phyloP scores from a whole-genome alignment of 2,888 invertebrate species.

The Ophion ventricosus region DNA sequence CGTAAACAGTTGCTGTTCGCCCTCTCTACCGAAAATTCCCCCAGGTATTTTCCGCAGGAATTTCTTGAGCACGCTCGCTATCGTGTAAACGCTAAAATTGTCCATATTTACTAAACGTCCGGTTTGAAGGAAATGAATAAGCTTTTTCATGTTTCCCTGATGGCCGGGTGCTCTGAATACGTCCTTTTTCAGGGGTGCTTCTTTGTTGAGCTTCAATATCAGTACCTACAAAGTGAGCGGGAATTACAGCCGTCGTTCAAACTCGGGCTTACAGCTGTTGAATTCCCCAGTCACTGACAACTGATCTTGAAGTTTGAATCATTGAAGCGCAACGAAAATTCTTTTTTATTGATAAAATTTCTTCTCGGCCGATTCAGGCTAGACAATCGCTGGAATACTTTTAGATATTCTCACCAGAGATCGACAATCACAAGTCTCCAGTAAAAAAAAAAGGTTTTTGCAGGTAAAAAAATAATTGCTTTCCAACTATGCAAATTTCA shows the following conservation, averaged over 20 bases:
- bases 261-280: background rate
- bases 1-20: conserved; percentile 95
- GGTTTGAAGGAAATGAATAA: conserved; percentile 95
- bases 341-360: too few species aligned
- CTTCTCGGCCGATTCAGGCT: too few species aligned
- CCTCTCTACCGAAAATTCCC: conserved; percentile 96
- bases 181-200: conserved; percentile 96
- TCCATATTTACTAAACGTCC: conserved; percentile 96
- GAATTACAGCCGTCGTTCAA: background rate
- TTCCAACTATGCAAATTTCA: too few species aligned
- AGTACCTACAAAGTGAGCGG: conserved; percentile 87
- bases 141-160: conserved; percentile 96
- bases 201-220: conserved; percentile 96
- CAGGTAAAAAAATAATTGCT: too few species aligned
- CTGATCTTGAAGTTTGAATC: too few species aligned
- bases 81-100: conserved; percentile 98
- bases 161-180: conserved; percentile 98
- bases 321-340: too few species aligned
- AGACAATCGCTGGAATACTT: too few species aligned
- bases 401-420: too few species aligned
- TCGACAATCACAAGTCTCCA: too few species aligned
- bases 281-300: too few species aligned
- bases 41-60: conserved; percentile 98
- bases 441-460: too few species aligned
- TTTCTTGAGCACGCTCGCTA: conserved; percentile 99